These are phyloP conservation scores for Premnoplex brunnescens DNA, from an alignment of 2,797 vertebrate genomes.

Conservation along the genomic window DNA sequence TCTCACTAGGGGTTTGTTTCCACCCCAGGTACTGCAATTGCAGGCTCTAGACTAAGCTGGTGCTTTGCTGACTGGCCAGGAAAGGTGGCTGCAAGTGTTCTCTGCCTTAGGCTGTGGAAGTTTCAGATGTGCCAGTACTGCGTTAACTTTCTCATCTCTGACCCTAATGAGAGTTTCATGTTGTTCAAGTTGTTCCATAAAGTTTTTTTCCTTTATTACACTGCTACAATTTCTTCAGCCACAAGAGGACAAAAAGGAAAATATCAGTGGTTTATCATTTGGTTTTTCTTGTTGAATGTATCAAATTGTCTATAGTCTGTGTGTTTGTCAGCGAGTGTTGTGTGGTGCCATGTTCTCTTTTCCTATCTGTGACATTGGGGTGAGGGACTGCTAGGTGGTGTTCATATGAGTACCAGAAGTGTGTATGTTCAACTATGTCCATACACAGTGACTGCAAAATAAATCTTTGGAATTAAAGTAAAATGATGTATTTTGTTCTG, in stretches of 20 bases:
- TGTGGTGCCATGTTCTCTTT: background rate
- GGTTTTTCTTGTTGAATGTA: background rate
- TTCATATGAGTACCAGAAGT: background rate
- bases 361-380: background rate
- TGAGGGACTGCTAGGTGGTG: background rate
- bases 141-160: background rate
- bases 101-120: background rate
- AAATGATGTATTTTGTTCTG: background rate
- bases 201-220: background rate
- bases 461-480: constrained; percentile 9
- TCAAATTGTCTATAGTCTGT: background rate
- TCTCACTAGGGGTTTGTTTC: background rate
- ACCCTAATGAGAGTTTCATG: background rate
- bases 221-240: background rate
- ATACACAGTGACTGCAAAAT: background rate
- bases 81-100: background rate
- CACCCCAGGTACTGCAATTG: background rate
- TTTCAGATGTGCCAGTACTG: background rate
- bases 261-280: background rate
- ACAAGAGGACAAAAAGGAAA: background rate
- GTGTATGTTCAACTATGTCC: background rate
- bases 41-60: background rate
- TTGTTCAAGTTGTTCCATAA: background rate
- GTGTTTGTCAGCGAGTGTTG: background rate
- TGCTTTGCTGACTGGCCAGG: background rate